Conservation (phyloP, 2,797 vertebrate genomes). For the Sorex maritimensis region DNA sequence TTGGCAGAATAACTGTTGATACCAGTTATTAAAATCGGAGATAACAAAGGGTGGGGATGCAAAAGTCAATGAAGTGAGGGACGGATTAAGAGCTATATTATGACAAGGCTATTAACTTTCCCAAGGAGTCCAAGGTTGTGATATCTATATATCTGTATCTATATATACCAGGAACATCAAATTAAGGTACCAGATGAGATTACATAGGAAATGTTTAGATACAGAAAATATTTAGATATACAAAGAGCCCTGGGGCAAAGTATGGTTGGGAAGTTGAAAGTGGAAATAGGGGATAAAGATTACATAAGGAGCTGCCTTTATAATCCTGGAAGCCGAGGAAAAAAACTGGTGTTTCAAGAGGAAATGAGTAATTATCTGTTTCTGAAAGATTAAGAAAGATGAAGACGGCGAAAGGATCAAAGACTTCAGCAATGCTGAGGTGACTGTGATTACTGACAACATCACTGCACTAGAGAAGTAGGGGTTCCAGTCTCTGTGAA, state of each 20-base stretch:
- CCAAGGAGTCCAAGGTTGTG: no score
- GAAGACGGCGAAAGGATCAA: not conserved
- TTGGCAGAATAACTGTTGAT: not conserved
- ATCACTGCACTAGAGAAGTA: not conserved
- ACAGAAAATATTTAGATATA: not conserved
- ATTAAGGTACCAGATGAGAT: conserved; percentile 6
- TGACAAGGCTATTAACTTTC: not conserved
- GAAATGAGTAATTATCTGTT: not conserved
- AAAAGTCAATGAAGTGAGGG: not conserved
- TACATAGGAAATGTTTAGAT: not conserved
- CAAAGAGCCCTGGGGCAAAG: not conserved
- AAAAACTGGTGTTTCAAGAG: conserved; percentile 20
- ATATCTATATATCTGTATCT: no score
- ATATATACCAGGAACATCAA: not conserved
- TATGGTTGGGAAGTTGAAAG: conserved; percentile 28
- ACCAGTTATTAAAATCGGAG: not conserved
- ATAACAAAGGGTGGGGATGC: not conserved
- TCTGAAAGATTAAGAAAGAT: conserved; percentile 32
- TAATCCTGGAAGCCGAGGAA: not conserved
- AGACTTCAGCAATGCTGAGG: not conserved
- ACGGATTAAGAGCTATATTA: not conserved
- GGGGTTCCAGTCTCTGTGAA: not conserved
- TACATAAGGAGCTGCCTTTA: not conserved
- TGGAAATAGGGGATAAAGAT: not conserved
- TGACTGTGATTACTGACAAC: conserved; percentile 15